Conservation (phyloP, 1,140 invertebrate genomes). For the Sitophilus oryzae region DNA sequence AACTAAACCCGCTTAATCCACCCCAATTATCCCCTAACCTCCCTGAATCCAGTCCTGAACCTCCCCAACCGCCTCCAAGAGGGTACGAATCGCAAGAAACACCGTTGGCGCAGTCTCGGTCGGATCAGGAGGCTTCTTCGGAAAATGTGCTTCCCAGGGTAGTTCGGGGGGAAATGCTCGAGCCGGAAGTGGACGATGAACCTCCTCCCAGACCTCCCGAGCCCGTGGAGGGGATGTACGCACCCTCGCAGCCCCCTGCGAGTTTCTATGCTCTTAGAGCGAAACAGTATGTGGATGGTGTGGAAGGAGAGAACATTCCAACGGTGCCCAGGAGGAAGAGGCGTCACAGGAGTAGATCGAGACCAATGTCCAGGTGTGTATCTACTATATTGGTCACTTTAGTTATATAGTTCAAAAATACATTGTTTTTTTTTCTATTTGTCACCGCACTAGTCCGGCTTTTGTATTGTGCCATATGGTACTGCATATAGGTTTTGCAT, state of each 20-base stretch:
- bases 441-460: no score
- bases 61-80: conserved; percentile 16
- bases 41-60: background rate
- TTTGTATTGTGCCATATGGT: no score
- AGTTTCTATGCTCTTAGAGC: conserved; percentile 42
- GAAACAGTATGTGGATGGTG: conserved; percentile 48
- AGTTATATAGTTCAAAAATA: no score
- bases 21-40: background rate
- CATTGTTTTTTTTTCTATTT: no score
- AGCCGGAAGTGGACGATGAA: conserved; percentile 34
- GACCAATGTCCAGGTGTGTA: conserved; percentile 31
- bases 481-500: no score
- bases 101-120: background rate
- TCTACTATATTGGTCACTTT: no score
- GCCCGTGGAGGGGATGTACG: conserved; percentile 45
- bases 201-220: conserved; percentile 53
- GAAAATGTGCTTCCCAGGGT: background rate
- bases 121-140: background rate
- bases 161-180: conserved; percentile 12
- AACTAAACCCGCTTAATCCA: background rate
- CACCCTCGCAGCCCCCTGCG: conserved; percentile 40
- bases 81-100: conserved; percentile 1
- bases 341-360: conserved; percentile 38
- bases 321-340: conserved; percentile 35
- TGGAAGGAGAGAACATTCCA: conserved; percentile 41